A percentile compares a stretch with the other conserved stretches of the same genome.
phyloP scores from a whole-genome alignment of 92 coral and sea anemone genomes.

The Siderastrea radians region DNA sequence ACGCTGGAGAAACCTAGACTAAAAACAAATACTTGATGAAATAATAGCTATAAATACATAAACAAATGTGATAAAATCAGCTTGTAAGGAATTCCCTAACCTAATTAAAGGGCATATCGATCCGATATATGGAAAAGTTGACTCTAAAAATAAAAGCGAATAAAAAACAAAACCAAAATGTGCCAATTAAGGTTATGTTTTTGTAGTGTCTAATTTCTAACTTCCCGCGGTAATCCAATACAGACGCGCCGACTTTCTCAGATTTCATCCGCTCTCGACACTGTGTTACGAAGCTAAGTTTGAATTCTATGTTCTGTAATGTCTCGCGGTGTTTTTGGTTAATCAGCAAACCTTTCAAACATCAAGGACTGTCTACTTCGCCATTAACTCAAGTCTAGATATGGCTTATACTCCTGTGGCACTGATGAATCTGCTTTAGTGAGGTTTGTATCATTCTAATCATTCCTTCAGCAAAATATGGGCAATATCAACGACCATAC shows the following conservation, averaged over 20 bases:
- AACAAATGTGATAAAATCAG: too few species aligned
- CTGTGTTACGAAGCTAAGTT: not conserved
- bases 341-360: not conserved
- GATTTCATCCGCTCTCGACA: not conserved
- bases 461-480: too few species aligned
- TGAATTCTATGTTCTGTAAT: not conserved
- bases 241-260: constrained; percentile 1
- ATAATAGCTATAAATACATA: too few species aligned
- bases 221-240: constrained; percentile 27
- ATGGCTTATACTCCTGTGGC: not conserved
- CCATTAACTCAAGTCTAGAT: not conserved
- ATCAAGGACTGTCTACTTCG: not conserved
- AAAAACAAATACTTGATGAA: too few species aligned
- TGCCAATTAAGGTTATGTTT: not conserved
- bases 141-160: not conserved
- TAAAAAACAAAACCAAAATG: not conserved
- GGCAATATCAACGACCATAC: too few species aligned
- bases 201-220: not conserved
- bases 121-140: not conserved
- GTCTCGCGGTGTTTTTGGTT: not conserved
- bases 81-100: too few species aligned
- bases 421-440: too few species aligned
- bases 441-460: too few species aligned
- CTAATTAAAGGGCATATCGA: too few species aligned
- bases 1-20: too few species aligned